Base-by-base conservation (phyloP, 2,888 invertebrate genomes). In the Tuberolachnus salignus region DNA sequence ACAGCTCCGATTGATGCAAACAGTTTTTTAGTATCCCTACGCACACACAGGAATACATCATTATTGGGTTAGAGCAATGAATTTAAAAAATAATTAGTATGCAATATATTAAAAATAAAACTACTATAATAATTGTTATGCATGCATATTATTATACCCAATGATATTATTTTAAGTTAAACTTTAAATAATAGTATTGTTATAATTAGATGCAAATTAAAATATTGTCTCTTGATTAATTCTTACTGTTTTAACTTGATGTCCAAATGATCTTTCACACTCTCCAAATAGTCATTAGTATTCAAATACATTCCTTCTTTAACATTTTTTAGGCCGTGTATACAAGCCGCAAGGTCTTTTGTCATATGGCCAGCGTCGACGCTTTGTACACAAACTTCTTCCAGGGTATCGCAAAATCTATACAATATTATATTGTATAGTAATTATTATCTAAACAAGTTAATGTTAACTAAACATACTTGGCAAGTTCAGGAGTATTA, bases 321-420 rank as follows among this genome's bases (percentile, higher is more conserved):
- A 16, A 94, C 91, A 84, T 93, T 92, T 81, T 91, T 89, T 82
- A 94, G 83, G 34, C 95, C 95, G 85, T 95, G 91, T 84, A 95
- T 94, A 84, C 94, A 94, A 81, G 90, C 92, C 21, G 92, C 94
- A 83, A 95, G 88, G 87, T 95, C 95, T 87, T 95, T 95, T 19
- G 95, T 95, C 91, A 94, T 91, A 84, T 92, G 91, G 57, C 95
- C 95, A 81, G 89, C 87, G 85, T 95, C 92, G 11, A 95, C 91
- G 82, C 92, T 92, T 83, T 93, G 92, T 2, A 95, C 89, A 85
- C 95, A 95, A 0, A 94, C 92, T 86, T 92, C 88, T 86, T 95
- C 95, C 81, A 95, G 87, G 42, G 88, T 87, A 55, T 87, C 84
- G 3, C 92, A 90, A 85, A 94, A 95, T 82, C 88, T 88, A 82